Conservation (phyloP, 2,888 invertebrate species). For the Morinoia aosen region DNA sequence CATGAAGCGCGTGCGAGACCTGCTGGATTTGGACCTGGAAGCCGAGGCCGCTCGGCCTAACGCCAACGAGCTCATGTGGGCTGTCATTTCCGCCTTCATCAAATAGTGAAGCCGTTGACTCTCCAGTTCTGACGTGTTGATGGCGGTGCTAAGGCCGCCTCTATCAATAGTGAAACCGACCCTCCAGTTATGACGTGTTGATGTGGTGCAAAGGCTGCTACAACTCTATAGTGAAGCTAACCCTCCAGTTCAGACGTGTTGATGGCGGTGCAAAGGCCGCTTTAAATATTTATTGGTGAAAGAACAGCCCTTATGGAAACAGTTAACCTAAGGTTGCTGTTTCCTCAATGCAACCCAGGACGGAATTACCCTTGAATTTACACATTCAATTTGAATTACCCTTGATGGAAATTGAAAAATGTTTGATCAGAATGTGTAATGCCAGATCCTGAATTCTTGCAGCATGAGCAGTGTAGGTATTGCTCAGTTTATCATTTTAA, state of each 20-base stretch:
- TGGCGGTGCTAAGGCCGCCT: neutral
- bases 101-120: conserved; percentile 78
- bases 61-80: conserved; percentile 96
- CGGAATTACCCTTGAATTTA: too few species aligned
- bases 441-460: neutral
- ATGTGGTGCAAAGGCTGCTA: neutral
- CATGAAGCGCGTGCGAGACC: conserved; percentile 94
- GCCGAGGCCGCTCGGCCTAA: conserved; percentile 92
- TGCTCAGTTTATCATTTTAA: neutral
- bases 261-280: neutral
- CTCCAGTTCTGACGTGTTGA: conserved; percentile 70
- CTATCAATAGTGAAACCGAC: neutral
- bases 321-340: neutral
- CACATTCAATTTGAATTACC: too few species aligned
- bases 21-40: conserved; percentile 97
- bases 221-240: neutral
- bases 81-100: conserved; percentile 97
- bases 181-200: neutral
- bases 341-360: neutral
- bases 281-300: neutral
- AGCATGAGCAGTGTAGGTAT: neutral
- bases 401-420: neutral
- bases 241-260: neutral
- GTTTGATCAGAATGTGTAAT: neutral
- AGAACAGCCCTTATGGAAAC: neutral